Evolutionary conservation across 1,140 invertebrate species (phyloP).

Genomic region (Metopolophium dirhodum): DNA sequence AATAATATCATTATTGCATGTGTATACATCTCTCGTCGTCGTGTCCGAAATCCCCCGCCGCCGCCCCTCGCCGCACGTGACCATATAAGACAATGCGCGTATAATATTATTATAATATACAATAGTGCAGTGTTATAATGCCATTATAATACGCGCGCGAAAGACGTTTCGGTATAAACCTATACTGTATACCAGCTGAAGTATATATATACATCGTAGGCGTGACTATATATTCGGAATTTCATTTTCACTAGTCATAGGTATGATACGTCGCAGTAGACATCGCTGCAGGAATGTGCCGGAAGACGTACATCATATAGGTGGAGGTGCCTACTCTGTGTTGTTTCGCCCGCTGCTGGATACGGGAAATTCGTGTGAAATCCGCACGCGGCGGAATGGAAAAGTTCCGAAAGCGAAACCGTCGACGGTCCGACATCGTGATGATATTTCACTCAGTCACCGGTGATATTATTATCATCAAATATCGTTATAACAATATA

Average conservation of each 20-base stretch:
- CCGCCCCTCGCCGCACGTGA: not conserved
- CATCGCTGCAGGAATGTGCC: not conserved
- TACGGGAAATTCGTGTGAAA: not conserved
- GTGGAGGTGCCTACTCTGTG: no score
- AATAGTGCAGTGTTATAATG: not conserved
- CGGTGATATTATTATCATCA: no score
- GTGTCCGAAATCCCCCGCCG: not conserved
- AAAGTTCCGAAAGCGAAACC: not conserved
- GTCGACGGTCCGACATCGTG: not conserved
- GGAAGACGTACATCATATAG: not conserved
- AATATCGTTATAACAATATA: no score
- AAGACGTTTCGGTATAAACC: not conserved
- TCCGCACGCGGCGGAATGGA: not conserved
- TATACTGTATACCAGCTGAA: not conserved
- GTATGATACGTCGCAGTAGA: not conserved
- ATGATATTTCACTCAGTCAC: not conserved
- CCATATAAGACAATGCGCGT: constrained; percentile 15
- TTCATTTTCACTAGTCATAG: not conserved
- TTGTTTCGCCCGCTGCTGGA: not conserved
- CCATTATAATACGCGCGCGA: not conserved
- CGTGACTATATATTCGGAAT: constrained; percentile 29
- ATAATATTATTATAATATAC: no score
- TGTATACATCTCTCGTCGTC: not conserved
- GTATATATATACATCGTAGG: not conserved
- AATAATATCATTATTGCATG: not conserved